These are phyloP conservation scores for Amphipyra berbera DNA, from an alignment of 2,888 invertebrate genomes.

Conservation along the genomic window DNA sequence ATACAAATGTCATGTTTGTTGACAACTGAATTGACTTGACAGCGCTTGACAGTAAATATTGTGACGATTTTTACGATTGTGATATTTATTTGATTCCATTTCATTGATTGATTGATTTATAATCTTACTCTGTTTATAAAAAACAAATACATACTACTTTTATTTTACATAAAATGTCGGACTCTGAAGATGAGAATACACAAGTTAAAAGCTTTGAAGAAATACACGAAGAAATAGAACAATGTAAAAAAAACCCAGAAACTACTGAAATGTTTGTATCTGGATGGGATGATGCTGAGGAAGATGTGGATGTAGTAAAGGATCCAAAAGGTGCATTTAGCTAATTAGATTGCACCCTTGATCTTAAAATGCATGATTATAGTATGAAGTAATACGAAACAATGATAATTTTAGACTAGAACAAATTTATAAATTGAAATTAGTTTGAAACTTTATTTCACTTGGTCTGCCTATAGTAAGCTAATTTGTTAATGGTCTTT, in stretches of 20 bases:
- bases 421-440: too few relatives aligned
- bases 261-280: slow-evolving; percentile 92
- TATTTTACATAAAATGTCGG: slow-evolving; percentile 60
- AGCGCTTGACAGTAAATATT: too few relatives aligned
- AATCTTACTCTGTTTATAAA: not conserved
- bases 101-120: too few relatives aligned
- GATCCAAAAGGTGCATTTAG: slow-evolving; percentile 92
- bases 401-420: too few relatives aligned
- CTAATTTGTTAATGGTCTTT: too few relatives aligned
- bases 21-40: too few relatives aligned
- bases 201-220: slow-evolving; percentile 71
- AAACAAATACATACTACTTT: slow-evolving; percentile 15
- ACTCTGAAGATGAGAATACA: slow-evolving; percentile 68
- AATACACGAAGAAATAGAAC: slow-evolving; percentile 81
- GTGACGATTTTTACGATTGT: too few relatives aligned
- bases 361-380: not conserved
- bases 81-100: too few relatives aligned
- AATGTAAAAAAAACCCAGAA: slow-evolving; percentile 79
- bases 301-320: slow-evolving; percentile 92
- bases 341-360: not conserved
- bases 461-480: too few relatives aligned
- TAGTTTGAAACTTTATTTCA: too few relatives aligned
- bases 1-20: too few relatives aligned
- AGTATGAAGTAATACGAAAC: not conserved
- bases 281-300: slow-evolving; percentile 95